Percentiles rank a stretch among this genome's conserved stretches.
phyloP scores from a whole-genome alignment of 1,140 invertebrate genomes.

The Mya arenaria region DNA sequence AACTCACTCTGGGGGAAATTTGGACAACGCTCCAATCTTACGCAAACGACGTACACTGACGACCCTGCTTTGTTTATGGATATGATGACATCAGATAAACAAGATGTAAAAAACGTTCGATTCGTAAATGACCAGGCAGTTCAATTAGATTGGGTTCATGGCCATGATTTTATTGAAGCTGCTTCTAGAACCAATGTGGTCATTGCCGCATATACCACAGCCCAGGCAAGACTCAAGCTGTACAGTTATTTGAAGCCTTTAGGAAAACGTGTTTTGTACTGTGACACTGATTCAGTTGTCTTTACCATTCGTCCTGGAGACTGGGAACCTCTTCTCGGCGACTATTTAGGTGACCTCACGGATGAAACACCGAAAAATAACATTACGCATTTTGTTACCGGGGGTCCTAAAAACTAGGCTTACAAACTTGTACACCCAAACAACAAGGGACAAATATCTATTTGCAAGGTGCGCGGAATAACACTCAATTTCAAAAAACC shows the following conservation, averaged over 20 bases:
- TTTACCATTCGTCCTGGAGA: too few relatives aligned
- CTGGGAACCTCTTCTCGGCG: too few relatives aligned
- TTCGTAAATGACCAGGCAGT: too few relatives aligned
- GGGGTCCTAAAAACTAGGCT: slow-evolving; percentile 1
- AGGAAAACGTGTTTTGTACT: too few relatives aligned
- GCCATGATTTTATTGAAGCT: too few relatives aligned
- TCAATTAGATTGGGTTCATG: too few relatives aligned
- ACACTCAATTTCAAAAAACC: not conserved
- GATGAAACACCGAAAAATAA: not conserved
- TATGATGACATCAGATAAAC: slow-evolving; percentile 12
- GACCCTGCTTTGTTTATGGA: not conserved
- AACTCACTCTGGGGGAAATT: not conserved
- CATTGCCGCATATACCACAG: too few relatives aligned
- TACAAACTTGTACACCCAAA: not conserved
- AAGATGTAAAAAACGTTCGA: too few relatives aligned
- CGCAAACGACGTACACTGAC: not conserved
- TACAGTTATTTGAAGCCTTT: too few relatives aligned
- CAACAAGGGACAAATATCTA: not conserved
- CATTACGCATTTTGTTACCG: not conserved
- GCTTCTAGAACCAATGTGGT: too few relatives aligned
- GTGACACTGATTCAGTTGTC: too few relatives aligned
- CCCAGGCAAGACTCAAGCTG: too few relatives aligned
- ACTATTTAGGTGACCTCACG: not conserved
- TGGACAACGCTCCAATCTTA: not conserved
- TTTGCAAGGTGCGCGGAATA: not conserved